Percentiles rank a stretch among this genome's conserved stretches.
phyloP scores from a whole-genome alignment of 1,140 invertebrate species.

The Pseudomyrmex gracilis region DNA sequence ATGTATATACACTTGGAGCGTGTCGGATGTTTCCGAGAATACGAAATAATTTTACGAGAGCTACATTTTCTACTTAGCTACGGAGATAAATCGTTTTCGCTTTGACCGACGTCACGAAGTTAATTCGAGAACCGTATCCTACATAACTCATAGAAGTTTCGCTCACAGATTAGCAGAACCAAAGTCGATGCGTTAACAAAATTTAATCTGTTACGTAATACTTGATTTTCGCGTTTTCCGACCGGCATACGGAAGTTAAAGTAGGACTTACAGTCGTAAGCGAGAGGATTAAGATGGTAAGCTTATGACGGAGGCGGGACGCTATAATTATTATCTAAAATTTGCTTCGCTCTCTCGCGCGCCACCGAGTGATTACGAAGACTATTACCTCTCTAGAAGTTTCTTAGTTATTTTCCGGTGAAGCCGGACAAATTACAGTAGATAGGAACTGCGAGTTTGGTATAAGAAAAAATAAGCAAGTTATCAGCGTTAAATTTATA shows the following conservation, averaged over 20 bases:
- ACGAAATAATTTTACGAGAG: conserved; percentile 31
- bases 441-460: conserved; percentile 1
- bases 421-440: conserved; percentile 17
- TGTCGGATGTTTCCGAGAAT: conserved; percentile 15
- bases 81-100: conserved; percentile 35
- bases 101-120: conserved; percentile 33
- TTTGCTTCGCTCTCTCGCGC: conserved; percentile 29
- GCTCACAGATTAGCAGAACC: background rate
- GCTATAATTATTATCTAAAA: conserved; percentile 70
- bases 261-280: conserved; percentile 61
- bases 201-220: conserved; percentile 53
- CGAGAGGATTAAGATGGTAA: conserved; percentile 62
- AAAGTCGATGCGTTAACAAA: conserved; percentile 50
- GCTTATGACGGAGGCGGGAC: conserved; percentile 46
- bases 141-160: conserved; percentile 19
- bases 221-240: conserved; percentile 39
- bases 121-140: conserved; percentile 27
- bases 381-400: conserved; percentile 6
- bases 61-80: conserved; percentile 28
- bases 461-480: background rate
- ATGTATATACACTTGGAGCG: background rate
- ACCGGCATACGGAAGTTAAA: conserved; percentile 43
- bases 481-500: conserved; percentile 9
- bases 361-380: conserved; percentile 50
- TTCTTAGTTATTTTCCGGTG: conserved; percentile 46